Base-by-base conservation (phyloP, 2,113 vertebrate genomes). In the Chlorodrepanis virens region DNA sequence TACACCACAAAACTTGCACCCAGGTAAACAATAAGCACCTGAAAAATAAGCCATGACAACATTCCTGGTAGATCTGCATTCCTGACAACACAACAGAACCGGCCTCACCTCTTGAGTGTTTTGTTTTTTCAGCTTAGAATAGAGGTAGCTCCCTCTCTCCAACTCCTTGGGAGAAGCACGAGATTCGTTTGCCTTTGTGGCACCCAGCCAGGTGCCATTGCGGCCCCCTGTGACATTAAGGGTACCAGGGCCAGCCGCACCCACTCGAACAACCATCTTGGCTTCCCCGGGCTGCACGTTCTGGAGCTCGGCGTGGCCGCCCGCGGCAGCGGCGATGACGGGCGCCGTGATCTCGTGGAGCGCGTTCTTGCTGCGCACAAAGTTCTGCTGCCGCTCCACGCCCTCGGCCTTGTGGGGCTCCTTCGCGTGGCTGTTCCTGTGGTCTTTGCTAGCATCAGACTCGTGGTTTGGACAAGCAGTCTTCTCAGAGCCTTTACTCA, bases 91-190 rank as follows among this genome's bases (percentile, higher is more conserved):
- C 31, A 70, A 84, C 10, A 91, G 28, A 70, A 67, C 22, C 23
- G 2, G n/a, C 72, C 98, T 98, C 97, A 98, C 98, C 98, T 98
- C 97, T 45, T 97, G 98, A 12, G 84, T 80, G 76, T 95, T 97
- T 83, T 97, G 97, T 49, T 80, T 97, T 63, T 95, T 91, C 91
- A 96, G 78, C 80, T 96, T 98, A 59, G 97, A 98, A 92, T 97
- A 97, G 91, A 96, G 53, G 90, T 96, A 96, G 63, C 93, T 95
- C 84, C 95, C 96, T 90, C 81, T 94, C 89, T 96, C 96, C 1
- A 21, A 8, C 10, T 97, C 97, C 94, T 87, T 98, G 0, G 40
- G 20, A 53, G 65, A 70, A 82, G 82, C 3, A n/a, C 18, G 53
- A 11, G 98, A 97, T 12, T 97, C 97, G 10, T 97, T 96, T 25